Evolutionary conservation across 2,888 invertebrate genomes (phyloP).

Genomic region (Thecocarcelia acutangulata): DNA sequence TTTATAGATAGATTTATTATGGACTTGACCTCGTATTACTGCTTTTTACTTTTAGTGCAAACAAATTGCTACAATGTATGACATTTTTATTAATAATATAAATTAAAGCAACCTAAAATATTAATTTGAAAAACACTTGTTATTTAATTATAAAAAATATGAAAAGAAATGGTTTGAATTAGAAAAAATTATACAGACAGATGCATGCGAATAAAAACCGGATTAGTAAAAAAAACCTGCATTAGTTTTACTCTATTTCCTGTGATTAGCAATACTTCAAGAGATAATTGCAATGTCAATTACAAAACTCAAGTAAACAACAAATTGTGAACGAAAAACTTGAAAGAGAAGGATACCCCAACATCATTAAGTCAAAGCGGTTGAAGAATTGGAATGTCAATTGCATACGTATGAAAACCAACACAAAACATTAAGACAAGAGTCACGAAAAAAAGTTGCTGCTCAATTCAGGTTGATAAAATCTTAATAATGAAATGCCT

Average conservation of each 20-base stretch:
- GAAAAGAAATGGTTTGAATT: slow-evolving; percentile 17
- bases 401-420: too few species aligned
- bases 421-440: too few species aligned
- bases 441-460: too few species aligned
- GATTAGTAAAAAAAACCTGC: slow-evolving; percentile 43
- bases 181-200: neutral
- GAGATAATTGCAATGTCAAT: slow-evolving; percentile 68
- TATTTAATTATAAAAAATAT: neutral
- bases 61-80: slow-evolving; percentile 2
- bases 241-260: slow-evolving; percentile 66
- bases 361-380: neutral
- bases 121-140: slow-evolving; percentile 24
- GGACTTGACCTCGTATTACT: slow-evolving; percentile 14
- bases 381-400: neutral
- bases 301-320: slow-evolving; percentile 52
- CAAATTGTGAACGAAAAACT: slow-evolving; percentile 33
- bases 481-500: too few species aligned
- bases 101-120: slow-evolving; percentile 41
- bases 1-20: neutral
- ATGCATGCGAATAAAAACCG: neutral
- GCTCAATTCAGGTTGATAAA: too few species aligned
- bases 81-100: slow-evolving; percentile 19
- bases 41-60: neutral
- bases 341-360: slow-evolving; percentile 7
- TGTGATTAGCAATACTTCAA: slow-evolving; percentile 61